Percentiles rank a stretch among this genome's conserved stretches.
Conservation (phyloP, 2,113 vertebrate species). For the Salvator merianae region DNA sequence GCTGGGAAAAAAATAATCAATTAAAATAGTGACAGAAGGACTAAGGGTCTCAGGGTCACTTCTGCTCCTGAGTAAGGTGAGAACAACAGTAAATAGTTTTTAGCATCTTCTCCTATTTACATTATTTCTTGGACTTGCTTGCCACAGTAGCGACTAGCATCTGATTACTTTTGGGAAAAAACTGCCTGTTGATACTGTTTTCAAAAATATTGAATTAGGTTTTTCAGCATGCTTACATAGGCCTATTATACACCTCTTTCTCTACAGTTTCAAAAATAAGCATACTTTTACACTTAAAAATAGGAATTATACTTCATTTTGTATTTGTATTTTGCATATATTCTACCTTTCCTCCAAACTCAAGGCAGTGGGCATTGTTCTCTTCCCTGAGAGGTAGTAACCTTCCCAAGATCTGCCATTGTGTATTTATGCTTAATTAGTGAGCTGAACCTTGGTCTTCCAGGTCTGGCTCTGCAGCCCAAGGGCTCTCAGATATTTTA, state of each 20-base stretch:
- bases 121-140: background rate
- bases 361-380: too few species aligned
- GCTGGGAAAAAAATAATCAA: slow-evolving; percentile 56
- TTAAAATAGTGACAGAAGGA: too few species aligned
- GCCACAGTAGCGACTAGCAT: background rate
- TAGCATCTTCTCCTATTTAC: background rate
- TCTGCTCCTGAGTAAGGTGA: background rate
- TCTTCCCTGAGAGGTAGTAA: too few species aligned
- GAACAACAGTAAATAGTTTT: background rate
- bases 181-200: background rate
- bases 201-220: background rate
- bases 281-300: background rate
- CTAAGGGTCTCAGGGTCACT: background rate
- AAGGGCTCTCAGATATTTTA: too few species aligned
- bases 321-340: too few species aligned
- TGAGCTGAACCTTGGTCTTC: too few species aligned
- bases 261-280: background rate
- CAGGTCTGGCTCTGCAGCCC: too few species aligned
- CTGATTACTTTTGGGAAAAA: background rate
- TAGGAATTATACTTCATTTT: too few species aligned
- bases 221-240: background rate
- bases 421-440: too few species aligned
- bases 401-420: too few species aligned
- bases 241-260: background rate
- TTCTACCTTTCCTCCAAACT: too few species aligned